Percentiles rank a stretch among this genome's conserved stretches.
Conservation (phyloP, 2,113 vertebrate species). For the Steatornis caripensis region DNA sequence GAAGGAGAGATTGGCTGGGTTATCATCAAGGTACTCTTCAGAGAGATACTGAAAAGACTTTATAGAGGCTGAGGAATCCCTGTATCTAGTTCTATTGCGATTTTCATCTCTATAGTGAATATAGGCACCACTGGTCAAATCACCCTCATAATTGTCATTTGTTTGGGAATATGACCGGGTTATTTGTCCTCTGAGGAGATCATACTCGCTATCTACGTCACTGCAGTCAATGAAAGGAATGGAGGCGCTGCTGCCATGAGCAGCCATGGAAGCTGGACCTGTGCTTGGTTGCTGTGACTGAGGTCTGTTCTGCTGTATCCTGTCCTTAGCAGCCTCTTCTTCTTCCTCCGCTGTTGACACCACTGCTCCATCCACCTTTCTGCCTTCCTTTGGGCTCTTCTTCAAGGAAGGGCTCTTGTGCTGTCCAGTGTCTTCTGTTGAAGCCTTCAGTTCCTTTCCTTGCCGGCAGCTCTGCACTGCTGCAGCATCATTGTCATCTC, state of each 20-base stretch:
- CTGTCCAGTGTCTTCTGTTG: slow-evolving; percentile 69
- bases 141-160: slow-evolving; percentile 83
- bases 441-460: slow-evolving; percentile 76
- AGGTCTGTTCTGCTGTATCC: slow-evolving; percentile 69
- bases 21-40: slow-evolving; percentile 73
- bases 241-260: slow-evolving; percentile 82
- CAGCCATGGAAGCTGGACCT: slow-evolving; percentile 91
- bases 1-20: slow-evolving; percentile 72
- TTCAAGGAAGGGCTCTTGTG: slow-evolving; percentile 74
- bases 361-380: slow-evolving; percentile 50
- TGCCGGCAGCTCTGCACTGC: slow-evolving; percentile 62
- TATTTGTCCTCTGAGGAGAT: slow-evolving; percentile 75
- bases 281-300: slow-evolving; percentile 84
- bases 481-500: slow-evolving; percentile 69
- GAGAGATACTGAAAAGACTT: slow-evolving; percentile 69
- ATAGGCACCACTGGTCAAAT: slow-evolving; percentile 69
- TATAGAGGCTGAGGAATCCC: slow-evolving; percentile 73
- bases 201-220: slow-evolving; percentile 86
- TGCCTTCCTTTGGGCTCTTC: slow-evolving; percentile 75
- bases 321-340: slow-evolving; percentile 71
- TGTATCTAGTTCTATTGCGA: slow-evolving; percentile 57
- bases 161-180: slow-evolving; percentile 79
- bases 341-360: slow-evolving; percentile 65
- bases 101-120: slow-evolving; percentile 76
- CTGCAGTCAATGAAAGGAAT: slow-evolving; percentile 88